Conservation (phyloP, 2,888 invertebrate species). For the Rhaphigaster nebulosa region DNA sequence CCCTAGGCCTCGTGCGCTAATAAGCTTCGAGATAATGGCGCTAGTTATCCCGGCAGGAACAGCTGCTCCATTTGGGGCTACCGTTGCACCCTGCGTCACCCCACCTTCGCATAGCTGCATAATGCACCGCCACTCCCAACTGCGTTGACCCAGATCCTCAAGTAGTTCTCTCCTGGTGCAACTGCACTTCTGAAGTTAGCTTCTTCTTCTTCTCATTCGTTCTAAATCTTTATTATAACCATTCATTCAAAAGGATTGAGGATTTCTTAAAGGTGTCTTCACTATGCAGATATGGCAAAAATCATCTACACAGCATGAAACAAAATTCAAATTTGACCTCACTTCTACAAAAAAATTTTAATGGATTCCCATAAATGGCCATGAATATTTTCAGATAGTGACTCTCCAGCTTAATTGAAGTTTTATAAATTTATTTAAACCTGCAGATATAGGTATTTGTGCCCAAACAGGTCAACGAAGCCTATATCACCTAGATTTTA, state of each 20-base stretch:
- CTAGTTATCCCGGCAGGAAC: not conserved
- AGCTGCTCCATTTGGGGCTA: conserved; percentile 21
- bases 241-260: not conserved
- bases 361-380: too few relatives aligned
- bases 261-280: not conserved
- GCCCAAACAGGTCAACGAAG: too few relatives aligned
- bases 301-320: too few relatives aligned
- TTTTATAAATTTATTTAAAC: too few relatives aligned
- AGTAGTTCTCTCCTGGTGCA: not conserved
- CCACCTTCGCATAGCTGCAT: conserved; percentile 51
- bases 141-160: conserved; percentile 27
- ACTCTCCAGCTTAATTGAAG: too few relatives aligned
- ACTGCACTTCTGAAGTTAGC: not conserved
- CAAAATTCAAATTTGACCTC: too few relatives aligned
- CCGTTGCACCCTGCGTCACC: not conserved
- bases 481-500: too few relatives aligned
- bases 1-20: not conserved
- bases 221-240: not conserved
- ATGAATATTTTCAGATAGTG: too few relatives aligned
- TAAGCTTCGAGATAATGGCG: not conserved
- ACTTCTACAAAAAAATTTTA: too few relatives aligned
- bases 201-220: not conserved
- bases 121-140: conserved; percentile 27
- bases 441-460: too few relatives aligned
- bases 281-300: not conserved